Base-by-base conservation (phyloP, 37 sponge, comb jelly and placozoan species). In the Aplysina aerophoba region DNA sequence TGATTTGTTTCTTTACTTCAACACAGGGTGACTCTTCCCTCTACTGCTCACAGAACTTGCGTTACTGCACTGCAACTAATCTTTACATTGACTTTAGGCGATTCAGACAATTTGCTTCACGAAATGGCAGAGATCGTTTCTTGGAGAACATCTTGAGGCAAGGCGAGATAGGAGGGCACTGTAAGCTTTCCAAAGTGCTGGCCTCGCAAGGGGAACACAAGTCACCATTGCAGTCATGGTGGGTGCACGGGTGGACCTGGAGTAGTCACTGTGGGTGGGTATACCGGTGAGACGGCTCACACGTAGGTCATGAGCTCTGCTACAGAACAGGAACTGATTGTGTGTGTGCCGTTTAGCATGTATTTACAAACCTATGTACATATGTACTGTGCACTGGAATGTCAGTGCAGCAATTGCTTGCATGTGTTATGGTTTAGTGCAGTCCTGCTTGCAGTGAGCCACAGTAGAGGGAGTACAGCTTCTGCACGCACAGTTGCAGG, bases 181-280 rank as follows among this genome's bases (percentile, higher is more conserved):
- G 94, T 83, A 12, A 59, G 3, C 75, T 96, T 59, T 53, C 37
- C 0, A 20, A 81, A 22, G 19, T 74, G 15, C 85, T 86, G 30
- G 44, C 77, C 3, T 24, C 57, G 12, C 89, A 93, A 34, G 92
- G 86, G 15, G 81, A 85, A 22, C 92, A 96, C 75, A 90, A 88
- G 74, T 89, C 95, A 57, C 88, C 89, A 12, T 73, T 96, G 30
- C 97, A 96, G 81, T 89, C 91, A 41, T 96, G 97, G 97, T 91
- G 61, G 21, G 66, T 15, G n/a, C n/a, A n/a, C n/a, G n/a, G n/a
- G n/a, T n/a, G n/a, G n/a, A n/a, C n/a, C n/a, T n/a, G n/a, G n/a
- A n/a, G n/a, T n/a, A n/a, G n/a, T n/a, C n/a, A n/a, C n/a, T 11
- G 54, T 37, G 37, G 36, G 15, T 6, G 38, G 36, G 12, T 37